A percentile compares a stretch with the other conserved stretches of the same genome.
phyloP scores from a whole-genome alignment of 2,113 vertebrate species.

The Conger conger region DNA sequence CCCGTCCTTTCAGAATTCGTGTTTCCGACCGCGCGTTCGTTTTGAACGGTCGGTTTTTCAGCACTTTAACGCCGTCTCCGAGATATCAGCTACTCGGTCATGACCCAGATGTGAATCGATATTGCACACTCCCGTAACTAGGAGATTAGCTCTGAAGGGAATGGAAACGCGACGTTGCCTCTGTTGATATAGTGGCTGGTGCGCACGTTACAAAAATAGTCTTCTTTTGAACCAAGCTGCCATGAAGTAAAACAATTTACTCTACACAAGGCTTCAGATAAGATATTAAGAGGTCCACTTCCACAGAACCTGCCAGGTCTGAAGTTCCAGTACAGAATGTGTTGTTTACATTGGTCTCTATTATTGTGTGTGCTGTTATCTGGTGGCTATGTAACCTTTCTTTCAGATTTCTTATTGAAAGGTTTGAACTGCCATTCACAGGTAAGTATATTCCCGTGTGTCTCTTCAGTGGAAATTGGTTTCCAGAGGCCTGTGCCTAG shows the following conservation, averaged over 20 bases:
- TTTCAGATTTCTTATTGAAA: background rate
- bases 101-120: background rate
- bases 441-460: too few relatives aligned
- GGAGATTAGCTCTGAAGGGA: too few relatives aligned
- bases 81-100: background rate
- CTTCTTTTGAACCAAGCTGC: background rate
- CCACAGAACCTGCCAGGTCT: background rate
- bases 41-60: background rate
- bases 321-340: background rate
- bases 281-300: too few relatives aligned
- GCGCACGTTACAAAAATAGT: slow-evolving; percentile 6
- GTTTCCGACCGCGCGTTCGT: background rate
- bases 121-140: background rate
- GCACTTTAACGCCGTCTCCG: background rate
- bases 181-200: too few relatives aligned
- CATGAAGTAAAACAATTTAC: background rate
- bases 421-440: background rate
- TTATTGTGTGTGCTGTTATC: background rate
- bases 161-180: too few relatives aligned
- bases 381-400: background rate
- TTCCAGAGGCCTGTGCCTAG: too few relatives aligned
- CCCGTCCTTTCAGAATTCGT: background rate
- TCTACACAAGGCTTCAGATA: background rate
- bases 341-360: background rate
- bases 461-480: too few relatives aligned